Conservation (phyloP, 2,888 invertebrate species). For the Dicyrtoma fusca region DNA sequence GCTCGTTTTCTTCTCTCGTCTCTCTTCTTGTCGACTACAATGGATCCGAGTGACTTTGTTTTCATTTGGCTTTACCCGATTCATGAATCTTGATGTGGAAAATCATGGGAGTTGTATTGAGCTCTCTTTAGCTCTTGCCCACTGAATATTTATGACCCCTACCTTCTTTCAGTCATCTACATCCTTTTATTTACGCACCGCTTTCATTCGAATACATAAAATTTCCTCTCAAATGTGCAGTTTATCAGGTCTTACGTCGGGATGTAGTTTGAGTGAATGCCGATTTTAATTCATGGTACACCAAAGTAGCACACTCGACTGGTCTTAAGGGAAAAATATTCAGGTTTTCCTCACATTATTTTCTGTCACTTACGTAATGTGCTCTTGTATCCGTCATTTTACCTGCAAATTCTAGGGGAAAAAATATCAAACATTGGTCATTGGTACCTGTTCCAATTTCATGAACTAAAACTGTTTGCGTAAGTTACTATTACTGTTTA, state of each 20-base stretch:
- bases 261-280: background rate
- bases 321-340: background rate
- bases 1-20: background rate
- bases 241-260: constrained; percentile 14
- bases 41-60: constrained; percentile 11
- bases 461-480: no score
- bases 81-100: background rate
- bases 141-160: constrained; percentile 38
- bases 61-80: constrained; percentile 13
- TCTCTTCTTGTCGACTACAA: background rate
- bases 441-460: no score
- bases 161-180: constrained; percentile 18
- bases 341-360: no score
- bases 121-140: constrained; percentile 30
- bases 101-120: constrained; percentile 7
- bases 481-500: no score
- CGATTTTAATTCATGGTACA: constrained; percentile 13
- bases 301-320: background rate
- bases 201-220: constrained; percentile 13
- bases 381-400: no score
- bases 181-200: constrained; percentile 31
- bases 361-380: no score
- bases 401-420: no score
- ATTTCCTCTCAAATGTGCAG: constrained; percentile 2
- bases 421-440: no score